Evolutionary conservation across 2,888 invertebrate genomes (phyloP).

Genomic region (Lumbricus terrestris): DNA sequence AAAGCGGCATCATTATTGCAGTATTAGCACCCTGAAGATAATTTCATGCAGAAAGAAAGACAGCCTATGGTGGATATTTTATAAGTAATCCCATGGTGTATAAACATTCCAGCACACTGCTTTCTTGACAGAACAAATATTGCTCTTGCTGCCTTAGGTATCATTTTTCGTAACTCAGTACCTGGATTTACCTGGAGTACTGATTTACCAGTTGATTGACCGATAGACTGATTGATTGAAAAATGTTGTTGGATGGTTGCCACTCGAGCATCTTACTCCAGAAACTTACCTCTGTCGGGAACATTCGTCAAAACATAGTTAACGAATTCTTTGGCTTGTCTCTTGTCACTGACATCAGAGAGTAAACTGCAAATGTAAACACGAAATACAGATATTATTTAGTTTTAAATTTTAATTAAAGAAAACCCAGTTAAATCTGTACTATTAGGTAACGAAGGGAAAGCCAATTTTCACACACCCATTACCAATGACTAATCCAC

Average conservation of each 20-base stretch:
- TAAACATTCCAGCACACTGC: no score
- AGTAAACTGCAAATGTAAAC: conserved; percentile 9
- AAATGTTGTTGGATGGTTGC: background rate
- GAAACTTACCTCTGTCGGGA: conserved; percentile 41
- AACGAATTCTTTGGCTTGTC: conserved; percentile 25
- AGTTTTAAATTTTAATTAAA: background rate
- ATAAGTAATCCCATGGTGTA: no score
- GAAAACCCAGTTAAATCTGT: background rate
- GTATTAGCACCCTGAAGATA: no score
- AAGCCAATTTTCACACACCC: background rate
- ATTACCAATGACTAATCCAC: no score
- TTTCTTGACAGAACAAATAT: background rate
- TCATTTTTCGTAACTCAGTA: background rate
- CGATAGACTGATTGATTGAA: background rate
- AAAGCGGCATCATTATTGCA: no score
- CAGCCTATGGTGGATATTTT: no score
- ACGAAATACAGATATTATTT: background rate
- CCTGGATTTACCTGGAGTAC: no score
- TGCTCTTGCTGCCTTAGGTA: background rate
- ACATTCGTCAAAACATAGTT: conserved; percentile 38
- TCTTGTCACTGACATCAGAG: background rate
- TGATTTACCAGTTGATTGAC: background rate
- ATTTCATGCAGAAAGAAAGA: no score
- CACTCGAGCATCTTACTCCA: no score
- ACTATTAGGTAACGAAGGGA: background rate